Conservation (phyloP, 2,113 vertebrate species). For the Notarius quadriscutis region DNA sequence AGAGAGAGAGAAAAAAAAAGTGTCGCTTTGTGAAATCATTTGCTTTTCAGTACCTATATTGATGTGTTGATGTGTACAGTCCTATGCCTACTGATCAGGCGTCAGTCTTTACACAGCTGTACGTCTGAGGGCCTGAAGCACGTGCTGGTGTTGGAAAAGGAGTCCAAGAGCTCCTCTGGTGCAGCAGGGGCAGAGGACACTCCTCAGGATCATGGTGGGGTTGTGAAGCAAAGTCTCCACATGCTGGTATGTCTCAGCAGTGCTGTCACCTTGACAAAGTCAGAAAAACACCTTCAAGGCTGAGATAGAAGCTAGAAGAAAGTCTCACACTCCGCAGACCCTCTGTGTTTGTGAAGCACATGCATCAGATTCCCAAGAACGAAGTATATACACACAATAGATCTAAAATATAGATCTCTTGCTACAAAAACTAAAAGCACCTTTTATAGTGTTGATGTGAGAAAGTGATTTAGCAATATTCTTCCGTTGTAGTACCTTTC, state of each 20-base stretch:
- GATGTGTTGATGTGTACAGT: neutral
- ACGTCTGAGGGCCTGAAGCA: slow-evolving; percentile 13
- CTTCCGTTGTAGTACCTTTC: slow-evolving; percentile 9
- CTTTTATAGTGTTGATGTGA: slow-evolving; percentile 35
- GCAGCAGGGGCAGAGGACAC: slow-evolving; percentile 33
- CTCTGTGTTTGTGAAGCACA: slow-evolving; percentile 27
- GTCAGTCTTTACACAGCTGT: slow-evolving; percentile 13
- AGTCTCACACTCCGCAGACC: slow-evolving; percentile 12
- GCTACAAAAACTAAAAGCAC: slow-evolving; percentile 49
- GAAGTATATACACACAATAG: slow-evolving; percentile 26
- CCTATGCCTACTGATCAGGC: slow-evolving; percentile 3
- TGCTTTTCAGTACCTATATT: neutral
- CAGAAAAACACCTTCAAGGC: slow-evolving; percentile 23
- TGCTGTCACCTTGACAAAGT: slow-evolving; percentile 16
- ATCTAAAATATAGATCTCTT: slow-evolving; percentile 35
- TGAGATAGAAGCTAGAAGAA: slow-evolving; percentile 14
- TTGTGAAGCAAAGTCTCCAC: slow-evolving; percentile 33
- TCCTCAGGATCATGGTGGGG: slow-evolving; percentile 25
- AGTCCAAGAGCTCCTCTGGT: slow-evolving; percentile 24
- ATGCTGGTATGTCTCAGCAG: slow-evolving; percentile 48
- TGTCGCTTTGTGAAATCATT: neutral
- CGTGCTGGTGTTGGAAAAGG: slow-evolving; percentile 55
- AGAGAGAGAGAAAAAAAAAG: too few species aligned
- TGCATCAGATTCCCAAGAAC: slow-evolving; percentile 9
- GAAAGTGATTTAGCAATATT: neutral